These are phyloP conservation scores for Plagodis pulveraria DNA, from an alignment of 2,888 invertebrate species.

Conservation along the genomic window DNA sequence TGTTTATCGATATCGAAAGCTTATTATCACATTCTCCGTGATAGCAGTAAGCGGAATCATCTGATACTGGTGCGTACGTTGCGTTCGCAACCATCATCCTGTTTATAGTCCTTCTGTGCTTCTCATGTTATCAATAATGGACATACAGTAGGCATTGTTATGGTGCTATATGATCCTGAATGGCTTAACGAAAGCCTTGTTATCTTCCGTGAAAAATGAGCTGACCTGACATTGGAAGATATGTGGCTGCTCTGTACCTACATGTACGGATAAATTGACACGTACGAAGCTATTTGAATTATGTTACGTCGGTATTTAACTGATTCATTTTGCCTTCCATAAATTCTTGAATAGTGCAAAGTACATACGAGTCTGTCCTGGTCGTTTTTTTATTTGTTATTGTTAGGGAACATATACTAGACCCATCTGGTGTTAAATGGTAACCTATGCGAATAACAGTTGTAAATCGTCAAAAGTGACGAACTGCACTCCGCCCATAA, in stretches of 20 bases:
- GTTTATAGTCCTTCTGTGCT: constrained; percentile 26
- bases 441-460: no score
- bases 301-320: no score
- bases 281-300: no score
- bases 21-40: constrained; percentile 13
- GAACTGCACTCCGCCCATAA: no score
- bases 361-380: no score
- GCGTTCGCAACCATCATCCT: constrained; percentile 28
- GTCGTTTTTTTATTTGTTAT: no score
- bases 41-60: constrained; percentile 28
- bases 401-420: no score
- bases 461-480: no score
- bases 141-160: constrained; percentile 8
- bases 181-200: constrained; percentile 2
- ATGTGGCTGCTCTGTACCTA: neutral
- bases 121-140: neutral
- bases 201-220: constrained; percentile 12
- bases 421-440: no score
- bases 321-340: no score
- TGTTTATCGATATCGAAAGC: constrained; percentile 8
- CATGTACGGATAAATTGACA: no score
- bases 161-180: constrained; percentile 5
- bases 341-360: no score
- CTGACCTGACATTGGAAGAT: constrained; percentile 3
- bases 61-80: constrained; percentile 19